Evolutionary conservation across 2,113 vertebrate genomes (phyloP).

Genomic region (Silurus meridionalis): DNA sequence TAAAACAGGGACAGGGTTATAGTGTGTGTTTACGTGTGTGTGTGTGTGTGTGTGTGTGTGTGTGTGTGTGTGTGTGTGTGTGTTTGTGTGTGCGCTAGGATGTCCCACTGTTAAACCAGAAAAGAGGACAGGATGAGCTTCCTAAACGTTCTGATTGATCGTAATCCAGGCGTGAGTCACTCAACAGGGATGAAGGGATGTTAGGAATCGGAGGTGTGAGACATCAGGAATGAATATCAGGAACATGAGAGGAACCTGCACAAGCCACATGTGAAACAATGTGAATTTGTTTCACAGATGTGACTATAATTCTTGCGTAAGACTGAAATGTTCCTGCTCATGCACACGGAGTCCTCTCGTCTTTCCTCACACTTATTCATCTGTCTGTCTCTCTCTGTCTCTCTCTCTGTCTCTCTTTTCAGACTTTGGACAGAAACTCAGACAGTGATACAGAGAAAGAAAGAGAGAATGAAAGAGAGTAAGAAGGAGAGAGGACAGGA

Average conservation of each 20-base stretch:
- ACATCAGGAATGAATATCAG: constrained; percentile 25
- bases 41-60: constrained; percentile 15
- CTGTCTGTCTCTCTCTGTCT: background rate
- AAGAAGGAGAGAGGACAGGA: background rate
- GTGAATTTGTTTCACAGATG: constrained; percentile 18
- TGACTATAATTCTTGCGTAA: constrained; percentile 8
- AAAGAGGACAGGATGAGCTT: constrained; percentile 34
- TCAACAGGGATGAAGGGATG: constrained; percentile 7
- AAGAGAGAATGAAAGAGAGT: background rate
- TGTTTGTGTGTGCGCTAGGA: background rate
- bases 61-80: constrained; percentile 35
- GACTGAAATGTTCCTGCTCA: constrained; percentile 13
- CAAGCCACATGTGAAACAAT: background rate
- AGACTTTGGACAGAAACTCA: background rate
- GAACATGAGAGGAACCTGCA: constrained; percentile 8
- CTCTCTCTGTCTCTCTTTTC: background rate
- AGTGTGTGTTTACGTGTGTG: background rate
- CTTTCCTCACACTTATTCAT: background rate
- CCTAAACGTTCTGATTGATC: constrained; percentile 33
- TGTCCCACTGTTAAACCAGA: background rate
- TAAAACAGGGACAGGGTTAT: background rate
- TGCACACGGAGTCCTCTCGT: background rate
- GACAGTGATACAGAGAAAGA: background rate
- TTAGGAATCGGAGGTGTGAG: background rate
- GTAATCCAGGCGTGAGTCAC: constrained; percentile 1